Evolutionary conservation across 53 echinoderm and acorn worm genomes (phyloP).

Genomic region (Luidia sarsii): DNA sequence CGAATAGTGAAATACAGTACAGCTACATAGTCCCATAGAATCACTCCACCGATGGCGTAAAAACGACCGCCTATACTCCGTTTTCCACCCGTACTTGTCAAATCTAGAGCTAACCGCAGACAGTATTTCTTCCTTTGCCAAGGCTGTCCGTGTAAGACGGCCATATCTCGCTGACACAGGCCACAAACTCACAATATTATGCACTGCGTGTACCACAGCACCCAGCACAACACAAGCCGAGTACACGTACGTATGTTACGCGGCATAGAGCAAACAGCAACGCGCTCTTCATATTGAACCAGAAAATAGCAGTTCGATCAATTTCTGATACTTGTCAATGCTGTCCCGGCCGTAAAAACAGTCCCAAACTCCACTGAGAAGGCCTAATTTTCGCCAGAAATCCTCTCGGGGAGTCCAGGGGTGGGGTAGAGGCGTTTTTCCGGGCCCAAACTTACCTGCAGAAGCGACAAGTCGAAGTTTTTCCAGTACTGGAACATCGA

Average conservation of each 20-base stretch:
- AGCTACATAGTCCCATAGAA: too few relatives aligned
- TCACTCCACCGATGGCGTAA: too few relatives aligned
- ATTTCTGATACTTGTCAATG: conserved; percentile 84
- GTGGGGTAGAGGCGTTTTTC: conserved; percentile 13
- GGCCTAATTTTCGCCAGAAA: conserved; percentile 17
- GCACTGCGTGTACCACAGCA: too few relatives aligned
- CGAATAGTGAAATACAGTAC: too few relatives aligned
- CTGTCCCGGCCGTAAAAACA: conserved; percentile 35
- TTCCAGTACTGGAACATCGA: conserved; percentile 99
- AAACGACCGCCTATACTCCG: too few relatives aligned
- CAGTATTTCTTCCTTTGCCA: too few relatives aligned
- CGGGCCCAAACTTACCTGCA: conserved; percentile 75
- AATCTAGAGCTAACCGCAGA: too few relatives aligned
- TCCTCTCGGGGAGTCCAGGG: background rate
- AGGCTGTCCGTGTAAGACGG: background rate
- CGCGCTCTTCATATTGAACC: conserved; percentile 52
- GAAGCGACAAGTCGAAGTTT: conserved; percentile 94
- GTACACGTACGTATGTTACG: background rate
- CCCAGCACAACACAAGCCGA: background rate
- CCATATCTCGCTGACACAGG: conserved; percentile 1
- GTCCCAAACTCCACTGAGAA: conserved; percentile 44
- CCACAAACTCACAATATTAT: too few relatives aligned
- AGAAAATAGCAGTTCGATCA: conserved; percentile 79
- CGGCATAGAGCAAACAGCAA: conserved; percentile 6
- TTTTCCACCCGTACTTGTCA: too few relatives aligned